Percentiles rank a stretch among this genome's conserved stretches.
phyloP scores from a whole-genome alignment of 2,888 invertebrate species.

The Aplocera efformata region DNA sequence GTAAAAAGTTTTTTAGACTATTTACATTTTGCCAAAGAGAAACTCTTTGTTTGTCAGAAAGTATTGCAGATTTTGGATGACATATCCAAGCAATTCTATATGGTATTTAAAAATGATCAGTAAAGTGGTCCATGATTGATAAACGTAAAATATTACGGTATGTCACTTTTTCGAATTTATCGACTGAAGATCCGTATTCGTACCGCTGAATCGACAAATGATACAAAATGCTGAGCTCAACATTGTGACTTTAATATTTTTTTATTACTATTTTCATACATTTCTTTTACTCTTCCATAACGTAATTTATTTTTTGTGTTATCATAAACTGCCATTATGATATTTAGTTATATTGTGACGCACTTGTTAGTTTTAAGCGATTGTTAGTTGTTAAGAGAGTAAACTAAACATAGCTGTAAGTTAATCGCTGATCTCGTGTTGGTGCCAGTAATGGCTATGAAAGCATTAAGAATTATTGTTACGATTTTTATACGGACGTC shows the following conservation, averaged over 20 bases:
- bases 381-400: conserved; percentile 64
- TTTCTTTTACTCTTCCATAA: conserved; percentile 55
- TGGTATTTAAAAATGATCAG: too few relatives aligned
- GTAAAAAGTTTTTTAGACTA: too few relatives aligned
- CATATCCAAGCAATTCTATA: too few relatives aligned
- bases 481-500: conserved; percentile 75
- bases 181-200: too few relatives aligned
- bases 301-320: conserved; percentile 47
- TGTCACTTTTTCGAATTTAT: too few relatives aligned
- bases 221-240: too few relatives aligned
- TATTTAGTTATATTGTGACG: conserved; percentile 69
- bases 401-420: conserved; percentile 66
- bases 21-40: too few relatives aligned
- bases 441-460: conserved; percentile 71
- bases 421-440: conserved; percentile 75
- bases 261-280: conserved; percentile 36
- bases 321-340: conserved; percentile 70
- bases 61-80: too few relatives aligned
- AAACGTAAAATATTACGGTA: too few relatives aligned
- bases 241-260: conserved; percentile 38
- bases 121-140: too few relatives aligned
- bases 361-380: conserved; percentile 62
- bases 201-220: conserved; percentile 9
- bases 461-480: conserved; percentile 80
- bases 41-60: too few relatives aligned